These are phyloP conservation scores for Salvator merianae DNA, from an alignment of 2,113 vertebrate species.

Conservation along the genomic window DNA sequence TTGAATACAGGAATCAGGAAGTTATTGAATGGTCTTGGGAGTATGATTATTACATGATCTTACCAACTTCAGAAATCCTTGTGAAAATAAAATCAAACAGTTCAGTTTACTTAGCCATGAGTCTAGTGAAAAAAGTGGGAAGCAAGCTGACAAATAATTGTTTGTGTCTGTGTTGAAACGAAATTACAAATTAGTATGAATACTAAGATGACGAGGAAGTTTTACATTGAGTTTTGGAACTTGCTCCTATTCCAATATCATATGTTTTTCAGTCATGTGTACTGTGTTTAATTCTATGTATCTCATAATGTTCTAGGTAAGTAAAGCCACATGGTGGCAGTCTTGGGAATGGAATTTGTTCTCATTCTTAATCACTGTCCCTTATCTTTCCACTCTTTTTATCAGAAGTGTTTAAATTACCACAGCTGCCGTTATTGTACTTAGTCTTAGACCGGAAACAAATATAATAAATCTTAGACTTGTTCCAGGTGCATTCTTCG, in stretches of 20 bases:
- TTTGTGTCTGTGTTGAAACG: neutral
- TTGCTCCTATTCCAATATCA: neutral
- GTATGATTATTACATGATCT: neutral
- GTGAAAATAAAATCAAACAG: neutral
- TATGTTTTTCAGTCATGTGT: neutral
- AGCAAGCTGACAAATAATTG: neutral
- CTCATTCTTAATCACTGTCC: neutral
- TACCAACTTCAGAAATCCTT: neutral
- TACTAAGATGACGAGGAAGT: neutral
- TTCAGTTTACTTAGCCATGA: neutral
- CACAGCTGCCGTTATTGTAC: neutral
- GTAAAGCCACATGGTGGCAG: constrained; percentile 11
- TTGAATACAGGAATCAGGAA: neutral
- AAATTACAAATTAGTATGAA: neutral
- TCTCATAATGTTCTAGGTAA: neutral
- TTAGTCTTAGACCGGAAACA: neutral
- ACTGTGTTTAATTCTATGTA: rapidly evolving
- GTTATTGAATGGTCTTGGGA: neutral
- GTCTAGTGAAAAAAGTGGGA: neutral
- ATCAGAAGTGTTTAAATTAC: neutral
- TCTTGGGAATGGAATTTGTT: constrained; percentile 5
- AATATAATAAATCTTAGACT: rapidly evolving
- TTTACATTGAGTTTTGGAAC: neutral
- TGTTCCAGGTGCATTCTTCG: neutral
- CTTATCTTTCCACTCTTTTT: neutral